Evolutionary conservation across 2,797 vertebrate genomes (phyloP).

Genomic region (Anolis apletophallus): DNA sequence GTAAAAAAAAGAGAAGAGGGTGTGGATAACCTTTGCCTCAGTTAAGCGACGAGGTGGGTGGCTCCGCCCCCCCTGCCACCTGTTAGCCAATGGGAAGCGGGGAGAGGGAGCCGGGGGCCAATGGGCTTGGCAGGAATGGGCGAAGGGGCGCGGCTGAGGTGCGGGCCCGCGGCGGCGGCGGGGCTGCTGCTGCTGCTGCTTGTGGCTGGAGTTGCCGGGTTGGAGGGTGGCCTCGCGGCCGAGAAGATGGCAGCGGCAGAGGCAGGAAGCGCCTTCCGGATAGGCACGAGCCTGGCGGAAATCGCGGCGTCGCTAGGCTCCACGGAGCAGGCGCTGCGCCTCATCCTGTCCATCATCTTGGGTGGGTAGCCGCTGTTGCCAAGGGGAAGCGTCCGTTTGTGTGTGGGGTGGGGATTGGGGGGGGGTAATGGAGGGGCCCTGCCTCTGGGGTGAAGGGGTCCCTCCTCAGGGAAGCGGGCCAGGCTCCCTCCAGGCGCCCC

Average conservation of each 20-base stretch:
- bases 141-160: conserved; percentile 55
- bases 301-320: conserved; percentile 89
- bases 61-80: conserved; percentile 61
- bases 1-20: not conserved
- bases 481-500: too few species aligned
- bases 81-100: conserved; percentile 61
- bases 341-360: conserved; percentile 91
- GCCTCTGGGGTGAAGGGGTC: too few species aligned
- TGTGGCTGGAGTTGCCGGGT: conserved; percentile 35
- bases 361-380: conserved; percentile 80
- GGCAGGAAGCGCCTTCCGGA: conserved; percentile 72
- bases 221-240: conserved; percentile 33
- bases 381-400: too few species aligned
- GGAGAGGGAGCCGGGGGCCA: conserved; percentile 59
- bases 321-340: conserved; percentile 91
- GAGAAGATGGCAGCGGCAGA: conserved; percentile 77
- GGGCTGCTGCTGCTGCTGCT: conserved; percentile 31
- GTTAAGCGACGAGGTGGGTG: conserved; percentile 25
- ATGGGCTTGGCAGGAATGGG: conserved; percentile 52
- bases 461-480: too few species aligned
- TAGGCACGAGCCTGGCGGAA: conserved; percentile 74
- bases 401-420: not conserved
- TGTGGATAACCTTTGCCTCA: conserved; percentile 76
- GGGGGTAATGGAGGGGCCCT: not conserved
- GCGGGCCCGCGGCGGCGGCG: conserved; percentile 54